phyloP scores from a whole-genome alignment of 2,113 vertebrate species.

The Pluvialis apricaria region DNA sequence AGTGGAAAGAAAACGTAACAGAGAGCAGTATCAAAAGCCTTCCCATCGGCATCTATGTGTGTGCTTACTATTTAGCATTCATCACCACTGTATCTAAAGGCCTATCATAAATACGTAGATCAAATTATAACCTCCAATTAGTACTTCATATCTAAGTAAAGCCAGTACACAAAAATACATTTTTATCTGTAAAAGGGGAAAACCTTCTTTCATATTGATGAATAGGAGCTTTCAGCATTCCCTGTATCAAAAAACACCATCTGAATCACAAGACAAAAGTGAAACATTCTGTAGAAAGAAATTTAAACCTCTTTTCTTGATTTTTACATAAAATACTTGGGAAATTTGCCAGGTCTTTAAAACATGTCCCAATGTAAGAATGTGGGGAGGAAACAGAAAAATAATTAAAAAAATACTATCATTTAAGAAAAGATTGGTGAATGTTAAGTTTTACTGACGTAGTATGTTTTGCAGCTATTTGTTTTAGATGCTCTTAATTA shows the following conservation, averaged over 20 bases:
- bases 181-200: background rate
- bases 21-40: background rate
- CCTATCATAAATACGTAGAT: background rate
- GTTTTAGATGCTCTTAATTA: background rate
- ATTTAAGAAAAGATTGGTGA: background rate
- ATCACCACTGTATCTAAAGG: background rate
- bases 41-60: background rate
- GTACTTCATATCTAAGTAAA: background rate
- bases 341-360: background rate
- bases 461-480: background rate
- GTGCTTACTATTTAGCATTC: background rate
- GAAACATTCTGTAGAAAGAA: background rate
- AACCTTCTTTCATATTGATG: background rate
- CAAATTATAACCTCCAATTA: background rate
- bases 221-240: background rate
- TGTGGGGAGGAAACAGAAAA: background rate
- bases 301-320: background rate
- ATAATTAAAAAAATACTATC: rapidly evolving
- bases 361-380: background rate
- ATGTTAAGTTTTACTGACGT: background rate
- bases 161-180: background rate
- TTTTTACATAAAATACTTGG: background rate
- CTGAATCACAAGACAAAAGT: background rate
- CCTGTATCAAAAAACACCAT: background rate
- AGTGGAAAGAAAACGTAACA: background rate